phyloP scores from a whole-genome alignment of 2,113 vertebrate genomes.

The Plestiodon gilberti region DNA sequence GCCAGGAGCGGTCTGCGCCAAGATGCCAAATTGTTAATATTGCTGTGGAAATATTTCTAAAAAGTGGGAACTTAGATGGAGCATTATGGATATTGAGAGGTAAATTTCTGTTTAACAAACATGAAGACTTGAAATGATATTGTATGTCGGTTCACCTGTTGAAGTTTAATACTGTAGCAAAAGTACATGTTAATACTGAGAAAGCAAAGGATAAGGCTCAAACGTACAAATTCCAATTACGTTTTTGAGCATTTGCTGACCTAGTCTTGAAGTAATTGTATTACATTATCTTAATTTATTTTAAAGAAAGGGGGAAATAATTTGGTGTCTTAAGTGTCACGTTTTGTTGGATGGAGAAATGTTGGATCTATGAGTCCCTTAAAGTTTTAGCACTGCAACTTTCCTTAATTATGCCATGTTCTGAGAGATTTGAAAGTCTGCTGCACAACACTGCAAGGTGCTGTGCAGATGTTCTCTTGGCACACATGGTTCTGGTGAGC shows the following conservation, averaged over 20 bases:
- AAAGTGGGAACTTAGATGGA: constrained; percentile 83
- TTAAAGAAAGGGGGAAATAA: neutral
- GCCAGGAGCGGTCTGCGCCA: constrained; percentile 77
- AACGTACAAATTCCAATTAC: accelerated
- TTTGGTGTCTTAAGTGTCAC: neutral
- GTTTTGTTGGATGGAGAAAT: neutral
- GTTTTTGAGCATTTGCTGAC: neutral
- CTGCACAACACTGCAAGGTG: neutral
- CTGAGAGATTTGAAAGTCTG: neutral
- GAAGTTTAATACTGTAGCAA: neutral
- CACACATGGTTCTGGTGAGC: neutral
- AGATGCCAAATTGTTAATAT: constrained; percentile 88
- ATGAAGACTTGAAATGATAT: constrained; percentile 6
- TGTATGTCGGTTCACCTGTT: neutral
- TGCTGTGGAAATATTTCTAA: constrained; percentile 89
- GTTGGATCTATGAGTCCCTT: neutral
- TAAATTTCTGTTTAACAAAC: constrained; percentile 62
- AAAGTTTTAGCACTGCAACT: neutral
- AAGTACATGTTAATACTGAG: neutral
- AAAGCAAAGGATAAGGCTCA: neutral
- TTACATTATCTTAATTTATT: too few species aligned
- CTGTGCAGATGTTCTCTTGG: neutral
- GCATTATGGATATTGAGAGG: constrained; percentile 86
- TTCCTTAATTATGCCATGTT: neutral
- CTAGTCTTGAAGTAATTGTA: neutral